A percentile compares a stretch with the other conserved stretches of the same genome.
These are phyloP conservation scores for Metellina segmentata DNA, from an alignment of 2,888 invertebrate genomes.

Conservation along the genomic window DNA sequence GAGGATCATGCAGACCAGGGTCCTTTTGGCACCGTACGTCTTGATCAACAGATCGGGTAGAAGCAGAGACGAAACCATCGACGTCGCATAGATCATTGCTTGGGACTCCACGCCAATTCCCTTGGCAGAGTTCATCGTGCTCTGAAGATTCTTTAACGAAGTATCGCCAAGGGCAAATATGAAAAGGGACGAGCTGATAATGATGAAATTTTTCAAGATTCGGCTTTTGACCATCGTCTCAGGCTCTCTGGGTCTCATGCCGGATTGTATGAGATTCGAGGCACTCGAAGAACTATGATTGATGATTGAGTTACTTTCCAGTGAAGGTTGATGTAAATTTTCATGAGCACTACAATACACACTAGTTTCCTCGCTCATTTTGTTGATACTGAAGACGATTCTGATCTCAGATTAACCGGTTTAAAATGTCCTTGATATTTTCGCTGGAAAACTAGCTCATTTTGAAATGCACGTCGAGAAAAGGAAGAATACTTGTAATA, in stretches of 20 bases:
- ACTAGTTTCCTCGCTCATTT: constrained; percentile 46
- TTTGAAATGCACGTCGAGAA: no score
- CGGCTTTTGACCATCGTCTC: not conserved
- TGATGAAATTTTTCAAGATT: constrained; percentile 86
- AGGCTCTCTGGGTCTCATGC: not conserved
- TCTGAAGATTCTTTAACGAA: constrained; percentile 94
- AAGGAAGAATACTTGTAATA: no score
- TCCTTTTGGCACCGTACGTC: constrained; percentile 97
- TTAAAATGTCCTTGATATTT: no score
- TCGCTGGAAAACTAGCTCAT: no score
- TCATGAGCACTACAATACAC: constrained; percentile 31
- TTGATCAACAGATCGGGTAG: constrained; percentile 95
- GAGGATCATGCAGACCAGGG: constrained; percentile 93
- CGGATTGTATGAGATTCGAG: not conserved
- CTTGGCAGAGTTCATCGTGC: constrained; percentile 93
- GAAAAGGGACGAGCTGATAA: constrained; percentile 84
- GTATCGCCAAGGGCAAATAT: constrained; percentile 98
- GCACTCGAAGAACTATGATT: not conserved
- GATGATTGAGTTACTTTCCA: constrained; percentile 22
- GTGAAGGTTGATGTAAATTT: not conserved
- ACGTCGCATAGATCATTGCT: constrained; percentile 93
- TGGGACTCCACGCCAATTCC: constrained; percentile 94
- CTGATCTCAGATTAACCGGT: no score
- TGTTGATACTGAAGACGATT: not conserved
- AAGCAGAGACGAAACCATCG: constrained; percentile 97